These are phyloP conservation scores for Gymnosoma rotundatum DNA, from an alignment of 2,888 invertebrate species.

Conservation along the genomic window DNA sequence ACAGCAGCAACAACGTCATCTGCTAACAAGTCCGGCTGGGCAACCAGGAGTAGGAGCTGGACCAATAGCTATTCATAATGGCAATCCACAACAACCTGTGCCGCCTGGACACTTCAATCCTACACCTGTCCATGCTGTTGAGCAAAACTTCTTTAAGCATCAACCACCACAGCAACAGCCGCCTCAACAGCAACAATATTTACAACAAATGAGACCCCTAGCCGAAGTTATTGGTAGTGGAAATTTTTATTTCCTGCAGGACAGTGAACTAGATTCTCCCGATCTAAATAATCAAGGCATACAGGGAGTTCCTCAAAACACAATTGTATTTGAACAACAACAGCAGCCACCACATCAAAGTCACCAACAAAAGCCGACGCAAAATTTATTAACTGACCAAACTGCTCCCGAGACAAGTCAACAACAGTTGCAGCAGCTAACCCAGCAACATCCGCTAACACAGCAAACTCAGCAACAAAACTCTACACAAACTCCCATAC, in stretches of 20 bases:
- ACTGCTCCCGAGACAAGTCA: constrained; percentile 41
- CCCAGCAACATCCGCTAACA: constrained; percentile 56
- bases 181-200: constrained; percentile 84
- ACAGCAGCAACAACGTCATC: constrained; percentile 74
- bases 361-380: constrained; percentile 62
- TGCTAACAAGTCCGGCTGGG: constrained; percentile 74
- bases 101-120: constrained; percentile 82
- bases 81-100: constrained; percentile 67
- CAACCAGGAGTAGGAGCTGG: constrained; percentile 68
- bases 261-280: constrained; percentile 93
- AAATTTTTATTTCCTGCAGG: constrained; percentile 92
- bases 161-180: constrained; percentile 84
- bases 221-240: constrained; percentile 90
- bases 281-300: constrained; percentile 81
- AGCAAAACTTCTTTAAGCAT: constrained; percentile 86
- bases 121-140: constrained; percentile 85
- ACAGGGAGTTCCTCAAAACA: constrained; percentile 60
- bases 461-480: constrained; percentile 72
- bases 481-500: constrained; percentile 84
- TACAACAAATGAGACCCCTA: constrained; percentile 85
- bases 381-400: constrained; percentile 68
- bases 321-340: constrained; percentile 73
- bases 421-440: constrained; percentile 55
- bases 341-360: constrained; percentile 71
- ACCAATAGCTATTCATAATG: constrained; percentile 63